phyloP scores from a whole-genome alignment of 2,113 vertebrate species.

The Ramphastos sulfuratus region DNA sequence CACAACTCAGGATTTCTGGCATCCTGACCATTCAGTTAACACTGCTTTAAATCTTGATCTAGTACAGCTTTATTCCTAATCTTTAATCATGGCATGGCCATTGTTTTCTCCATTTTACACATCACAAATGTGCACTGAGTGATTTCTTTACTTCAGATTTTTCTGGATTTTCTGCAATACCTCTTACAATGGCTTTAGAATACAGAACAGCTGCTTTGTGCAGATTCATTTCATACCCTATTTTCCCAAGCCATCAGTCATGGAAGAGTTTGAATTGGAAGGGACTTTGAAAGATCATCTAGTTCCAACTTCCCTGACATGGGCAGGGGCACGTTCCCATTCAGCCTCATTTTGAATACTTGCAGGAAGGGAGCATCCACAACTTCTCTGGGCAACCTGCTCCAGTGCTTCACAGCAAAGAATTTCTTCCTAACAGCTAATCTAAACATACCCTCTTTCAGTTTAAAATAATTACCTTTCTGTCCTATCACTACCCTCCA shows the following conservation, averaged over 20 bases:
- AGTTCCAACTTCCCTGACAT: background rate
- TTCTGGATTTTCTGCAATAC: background rate
- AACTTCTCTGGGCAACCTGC: background rate
- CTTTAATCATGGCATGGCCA: background rate
- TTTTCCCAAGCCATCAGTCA: background rate
- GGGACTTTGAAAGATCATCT: background rate
- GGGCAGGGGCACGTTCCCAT: background rate
- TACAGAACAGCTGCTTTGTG: background rate
- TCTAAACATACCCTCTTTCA: no score
- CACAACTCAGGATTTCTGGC: background rate
- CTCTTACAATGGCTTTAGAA: background rate
- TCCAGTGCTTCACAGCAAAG: rapidly evolving
- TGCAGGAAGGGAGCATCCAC: background rate
- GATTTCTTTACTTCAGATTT: background rate
- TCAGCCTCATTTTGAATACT: background rate
- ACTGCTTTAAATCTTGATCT: background rate
- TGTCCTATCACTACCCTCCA: rapidly evolving
- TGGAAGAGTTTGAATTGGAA: background rate
- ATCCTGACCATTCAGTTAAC: background rate
- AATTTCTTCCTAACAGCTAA: background rate
- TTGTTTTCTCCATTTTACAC: background rate
- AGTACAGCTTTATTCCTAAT: background rate
- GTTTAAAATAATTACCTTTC: background rate
- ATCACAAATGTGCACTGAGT: background rate
- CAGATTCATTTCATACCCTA: background rate